These are phyloP conservation scores for Penaeus monodon DNA, from an alignment of 2,888 invertebrate species.

Conservation along the genomic window DNA sequence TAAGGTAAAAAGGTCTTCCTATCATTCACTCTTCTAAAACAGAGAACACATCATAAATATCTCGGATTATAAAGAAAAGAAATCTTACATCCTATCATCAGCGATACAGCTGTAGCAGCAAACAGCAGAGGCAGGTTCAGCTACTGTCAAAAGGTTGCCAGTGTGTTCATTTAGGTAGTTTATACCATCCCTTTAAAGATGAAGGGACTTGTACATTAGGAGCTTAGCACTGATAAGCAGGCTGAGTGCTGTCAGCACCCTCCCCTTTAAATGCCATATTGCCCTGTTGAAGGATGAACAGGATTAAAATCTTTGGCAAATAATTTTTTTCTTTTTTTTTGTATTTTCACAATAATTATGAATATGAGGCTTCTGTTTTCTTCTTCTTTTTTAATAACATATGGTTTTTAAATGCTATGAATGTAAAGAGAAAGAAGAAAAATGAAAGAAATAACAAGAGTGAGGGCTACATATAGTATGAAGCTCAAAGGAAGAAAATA, in stretches of 20 bases:
- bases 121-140: slow-evolving; percentile 74
- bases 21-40: neutral
- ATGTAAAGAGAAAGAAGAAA: too few relatives aligned
- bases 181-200: slow-evolving; percentile 92
- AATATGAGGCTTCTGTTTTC: too few relatives aligned
- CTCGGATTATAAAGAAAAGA: neutral
- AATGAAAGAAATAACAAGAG: too few relatives aligned
- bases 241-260: slow-evolving; percentile 87
- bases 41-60: neutral
- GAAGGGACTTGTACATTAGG: slow-evolving; percentile 93
- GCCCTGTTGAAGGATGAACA: slow-evolving; percentile 73
- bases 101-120: slow-evolving; percentile 81
- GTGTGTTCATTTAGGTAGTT: slow-evolving; percentile 84
- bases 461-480: too few relatives aligned
- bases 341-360: neutral
- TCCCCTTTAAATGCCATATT: slow-evolving; percentile 79
- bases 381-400: too few relatives aligned
- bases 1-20: too few relatives aligned
- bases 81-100: slow-evolving; percentile 88
- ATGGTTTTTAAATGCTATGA: too few relatives aligned
- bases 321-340: neutral
- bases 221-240: slow-evolving; percentile 86
- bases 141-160: slow-evolving; percentile 70
- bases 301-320: slow-evolving; percentile 19
- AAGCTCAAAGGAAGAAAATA: too few relatives aligned